Conservation (phyloP, 2,888 invertebrate genomes). For the Pristionchus exspectatus region DNA sequence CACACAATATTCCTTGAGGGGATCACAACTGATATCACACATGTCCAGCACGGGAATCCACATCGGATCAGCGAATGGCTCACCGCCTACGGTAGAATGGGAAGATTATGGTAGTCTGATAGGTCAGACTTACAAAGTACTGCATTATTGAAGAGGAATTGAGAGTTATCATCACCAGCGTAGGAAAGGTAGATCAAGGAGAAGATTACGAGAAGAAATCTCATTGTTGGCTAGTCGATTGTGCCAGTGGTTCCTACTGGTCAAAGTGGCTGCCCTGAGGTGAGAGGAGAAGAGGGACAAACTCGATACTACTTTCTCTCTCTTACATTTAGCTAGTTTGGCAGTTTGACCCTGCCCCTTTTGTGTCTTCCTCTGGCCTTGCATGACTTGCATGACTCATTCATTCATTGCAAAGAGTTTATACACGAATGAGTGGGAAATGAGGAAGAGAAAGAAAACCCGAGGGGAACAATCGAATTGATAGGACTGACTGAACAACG, state of each 20-base stretch:
- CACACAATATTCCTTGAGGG: conserved; percentile 72
- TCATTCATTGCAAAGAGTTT: conserved; percentile 39
- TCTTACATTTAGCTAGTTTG: conserved; percentile 22
- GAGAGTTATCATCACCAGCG: conserved; percentile 35
- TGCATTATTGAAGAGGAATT: conserved; percentile 54
- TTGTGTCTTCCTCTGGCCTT: not conserved
- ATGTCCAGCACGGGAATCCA: conserved; percentile 77
- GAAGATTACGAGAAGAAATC: not conserved
- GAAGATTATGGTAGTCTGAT: not conserved
- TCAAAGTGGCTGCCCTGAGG: conserved; percentile 6
- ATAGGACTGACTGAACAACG: conserved; percentile 21
- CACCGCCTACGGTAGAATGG: conserved; percentile 66
- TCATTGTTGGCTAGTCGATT: not conserved
- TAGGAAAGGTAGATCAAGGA: conserved; percentile 1
- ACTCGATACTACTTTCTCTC: conserved; percentile 40
- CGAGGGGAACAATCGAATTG: conserved; percentile 28
- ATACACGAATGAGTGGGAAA: conserved; percentile 50
- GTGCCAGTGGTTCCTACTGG: not conserved
- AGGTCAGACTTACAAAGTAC: conserved; percentile 42
- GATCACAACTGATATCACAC: conserved; percentile 71
- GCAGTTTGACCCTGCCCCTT: conserved; percentile 40
- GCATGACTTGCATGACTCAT: conserved; percentile 15
- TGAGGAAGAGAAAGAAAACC: conserved; percentile 25
- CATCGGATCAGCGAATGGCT: conserved; percentile 75
- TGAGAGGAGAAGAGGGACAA: conserved; percentile 22